Evolutionary conservation across 2,888 invertebrate genomes (phyloP).

Genomic region (Ophraella communa): DNA sequence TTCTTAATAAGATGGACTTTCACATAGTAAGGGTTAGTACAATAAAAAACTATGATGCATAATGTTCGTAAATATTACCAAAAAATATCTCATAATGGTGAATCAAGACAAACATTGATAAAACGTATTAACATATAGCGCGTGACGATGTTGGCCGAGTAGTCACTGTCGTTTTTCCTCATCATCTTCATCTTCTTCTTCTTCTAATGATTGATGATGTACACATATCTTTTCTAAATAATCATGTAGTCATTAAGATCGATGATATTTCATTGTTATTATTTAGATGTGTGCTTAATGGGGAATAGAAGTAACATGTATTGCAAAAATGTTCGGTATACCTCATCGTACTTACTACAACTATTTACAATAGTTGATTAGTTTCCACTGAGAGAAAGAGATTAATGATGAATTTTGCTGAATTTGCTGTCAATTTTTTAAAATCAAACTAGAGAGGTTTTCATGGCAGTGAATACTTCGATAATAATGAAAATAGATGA

Average conservation of each 20-base stretch:
- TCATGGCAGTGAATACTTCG: not conserved
- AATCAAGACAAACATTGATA: too few relatives aligned
- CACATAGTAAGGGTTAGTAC: too few relatives aligned
- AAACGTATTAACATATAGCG: too few relatives aligned
- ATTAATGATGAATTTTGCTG: constrained; percentile 10
- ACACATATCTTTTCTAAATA: constrained; percentile 53
- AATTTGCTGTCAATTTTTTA: not conserved
- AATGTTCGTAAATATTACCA: too few relatives aligned
- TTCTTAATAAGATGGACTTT: too few relatives aligned
- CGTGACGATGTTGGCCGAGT: not conserved
- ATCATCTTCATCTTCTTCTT: constrained; percentile 18
- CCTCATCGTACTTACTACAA: constrained; percentile 11
- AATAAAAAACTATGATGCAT: too few relatives aligned
- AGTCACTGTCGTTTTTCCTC: constrained; percentile 13
- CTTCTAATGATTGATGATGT: constrained; percentile 52
- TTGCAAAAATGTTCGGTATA: constrained; percentile 14
- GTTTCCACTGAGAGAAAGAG: constrained; percentile 15
- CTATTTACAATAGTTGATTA: constrained; percentile 29
- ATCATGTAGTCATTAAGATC: constrained; percentile 56
- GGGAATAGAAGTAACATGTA: constrained; percentile 18
- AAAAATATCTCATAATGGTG: too few relatives aligned
- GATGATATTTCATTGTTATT: constrained; percentile 53
- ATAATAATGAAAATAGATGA: not conserved
- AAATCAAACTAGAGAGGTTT: not conserved
- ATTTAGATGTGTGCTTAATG: constrained; percentile 38